Percentiles rank a stretch among this genome's conserved stretches.
Evolutionary conservation across 1,140 invertebrate species (phyloP).

Genomic region (Brachionus plicatilis): DNA sequence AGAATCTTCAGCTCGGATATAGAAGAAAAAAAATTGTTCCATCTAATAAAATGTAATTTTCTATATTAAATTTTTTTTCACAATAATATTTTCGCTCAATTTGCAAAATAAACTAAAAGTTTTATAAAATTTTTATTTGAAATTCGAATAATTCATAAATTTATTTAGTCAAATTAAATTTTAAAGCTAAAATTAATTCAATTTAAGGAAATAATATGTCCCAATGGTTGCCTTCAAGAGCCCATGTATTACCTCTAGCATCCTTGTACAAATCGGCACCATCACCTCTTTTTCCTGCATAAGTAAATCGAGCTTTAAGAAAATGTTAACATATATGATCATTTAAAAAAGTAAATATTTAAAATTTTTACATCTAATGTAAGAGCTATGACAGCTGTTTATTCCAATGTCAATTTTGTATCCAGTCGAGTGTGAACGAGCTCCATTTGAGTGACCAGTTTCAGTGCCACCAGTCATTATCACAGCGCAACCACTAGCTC

Average conservation of each 20-base stretch:
- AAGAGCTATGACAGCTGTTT: background rate
- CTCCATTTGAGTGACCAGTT: conserved; percentile 22
- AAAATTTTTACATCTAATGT: background rate
- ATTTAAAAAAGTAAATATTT: background rate
- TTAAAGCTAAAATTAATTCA: too few species aligned
- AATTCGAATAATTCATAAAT: too few species aligned
- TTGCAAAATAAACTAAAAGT: too few species aligned
- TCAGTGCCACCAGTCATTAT: conserved; percentile 25
- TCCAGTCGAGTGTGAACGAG: conserved; percentile 16
- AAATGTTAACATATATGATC: background rate
- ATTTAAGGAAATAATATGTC: conserved; percentile 26
- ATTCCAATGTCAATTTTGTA: conserved; percentile 38
- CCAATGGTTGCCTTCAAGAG: conserved; percentile 38
- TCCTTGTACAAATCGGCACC: conserved; percentile 23
- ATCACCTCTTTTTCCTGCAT: conserved; percentile 16
- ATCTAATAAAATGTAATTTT: too few species aligned
- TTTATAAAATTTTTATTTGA: too few species aligned
- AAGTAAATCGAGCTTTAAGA: background rate
- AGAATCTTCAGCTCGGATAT: too few species aligned
- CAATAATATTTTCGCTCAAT: too few species aligned
- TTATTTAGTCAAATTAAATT: too few species aligned
- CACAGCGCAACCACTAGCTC: background rate
- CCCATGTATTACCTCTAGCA: background rate
- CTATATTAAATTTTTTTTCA: too few species aligned
- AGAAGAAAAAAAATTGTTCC: too few species aligned